Base-by-base conservation (phyloP, 2,113 vertebrate species). In the Ptilonorhynchus violaceus region DNA sequence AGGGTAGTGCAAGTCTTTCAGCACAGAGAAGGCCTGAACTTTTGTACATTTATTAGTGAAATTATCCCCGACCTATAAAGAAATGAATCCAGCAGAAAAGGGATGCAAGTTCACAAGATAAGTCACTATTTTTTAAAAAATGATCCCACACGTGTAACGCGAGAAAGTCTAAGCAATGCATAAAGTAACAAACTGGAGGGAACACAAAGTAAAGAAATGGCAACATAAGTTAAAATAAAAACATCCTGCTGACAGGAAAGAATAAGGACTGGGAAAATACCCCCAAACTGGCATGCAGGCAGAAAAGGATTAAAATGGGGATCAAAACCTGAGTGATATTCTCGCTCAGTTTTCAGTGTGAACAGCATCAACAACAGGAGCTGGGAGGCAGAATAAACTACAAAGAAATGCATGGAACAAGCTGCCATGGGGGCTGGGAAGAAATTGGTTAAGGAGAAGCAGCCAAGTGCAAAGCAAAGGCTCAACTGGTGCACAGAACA, bases 131-230 rank as follows among this genome's bases (percentile, higher is more conserved):
- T 74, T 37, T 39, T 2, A 33, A 27, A 46, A 85, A 85, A 37
- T 0, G 0, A 84, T 47, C 18, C 27, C 20, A 7, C 31, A 13
- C 2, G 6, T 23, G 9, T 46, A 41, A 59, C 41, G 28, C n/a
- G 12, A 84, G 20, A 60, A 33, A 55, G 47, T 64, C 18, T 41
- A 66, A 66, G n/a, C 27, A 50, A 69, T 39, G 35, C 3, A 47
- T 16, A 13, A 59, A 89, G 41, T 15, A 91, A 62, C 55, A 28
- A 84, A 52, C 4, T 8, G 10, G 21, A 87, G 64, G 37, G 58
- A 87, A 76, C 42, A 64, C 5, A 11, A 49, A 79, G 28, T 15
- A 19, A 63, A 79, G 39, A 82, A 64, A 75, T 6, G 13, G 21
- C 4, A 64, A 64, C 30, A 44, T 17, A 24, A 49, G 33, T 58